Base-by-base conservation (phyloP, 2,888 invertebrate genomes). In the Dicycla oo region DNA sequence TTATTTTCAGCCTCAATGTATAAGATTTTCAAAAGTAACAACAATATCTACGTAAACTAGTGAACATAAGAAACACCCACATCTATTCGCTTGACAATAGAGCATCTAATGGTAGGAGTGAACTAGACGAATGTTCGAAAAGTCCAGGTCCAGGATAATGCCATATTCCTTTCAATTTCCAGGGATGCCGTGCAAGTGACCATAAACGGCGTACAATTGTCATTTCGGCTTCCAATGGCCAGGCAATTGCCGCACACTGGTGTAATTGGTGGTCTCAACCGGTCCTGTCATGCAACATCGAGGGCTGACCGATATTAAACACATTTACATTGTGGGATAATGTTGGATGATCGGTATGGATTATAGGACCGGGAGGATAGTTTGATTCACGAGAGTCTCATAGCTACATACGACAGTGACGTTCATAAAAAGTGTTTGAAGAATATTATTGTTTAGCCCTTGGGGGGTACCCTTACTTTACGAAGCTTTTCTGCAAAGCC, bases 141-240 rank as follows among this genome's bases (percentile, higher is more conserved):
- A 26, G 1, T 30, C 2, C 30, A 30, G 34, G 34, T 34, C 34
- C 6, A 38, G 38, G 38, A 38, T 38, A 8, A 38, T 38, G 38
- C 38, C 23, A 71, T 57, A 51, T 66, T 81, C 61, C 53, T 72
- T 65, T 83, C 64, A 83, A 80, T 64, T 67, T 83, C 81, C 89
- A 88, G 88, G 87, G 88, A 87, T 85, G 80, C 73, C 69, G 69
- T 70, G 65, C 88, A 91, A 91, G 89, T 92, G 90, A 88, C 70
- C 81, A 74, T 89, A 89, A 92, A 89, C 88, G 90, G 86, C 67
- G 56, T 67, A 87, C 93, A 93, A 93, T 93, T 91, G 90, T 76
- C 80, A 75, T 83, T 78, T 84, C 84, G 87, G 64, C 73, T 73
- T 69, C 81, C 84, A 88, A 86, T 81, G 75, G 71, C n/a, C 80